Percentiles rank a stretch among this genome's conserved stretches.
These are phyloP conservation scores for Nowickia ferox DNA, from an alignment of 2,888 invertebrate genomes.

Conservation along the genomic window DNA sequence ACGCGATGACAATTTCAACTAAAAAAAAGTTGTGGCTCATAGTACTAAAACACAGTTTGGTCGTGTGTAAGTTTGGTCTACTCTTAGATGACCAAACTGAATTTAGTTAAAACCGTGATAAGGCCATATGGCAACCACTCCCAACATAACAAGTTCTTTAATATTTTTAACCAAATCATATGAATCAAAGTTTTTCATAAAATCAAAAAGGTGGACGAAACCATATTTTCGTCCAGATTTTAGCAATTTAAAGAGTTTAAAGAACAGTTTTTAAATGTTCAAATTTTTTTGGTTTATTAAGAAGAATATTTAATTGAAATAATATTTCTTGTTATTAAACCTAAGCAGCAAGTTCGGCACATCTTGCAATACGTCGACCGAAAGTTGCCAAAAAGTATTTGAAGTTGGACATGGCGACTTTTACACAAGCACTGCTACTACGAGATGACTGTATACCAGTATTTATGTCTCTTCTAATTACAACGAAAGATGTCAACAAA, in stretches of 20 bases:
- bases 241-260: neutral
- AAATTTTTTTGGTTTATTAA: neutral
- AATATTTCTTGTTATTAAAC: neutral
- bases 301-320: neutral
- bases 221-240: too few species aligned
- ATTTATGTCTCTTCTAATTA: neutral
- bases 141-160: too few species aligned
- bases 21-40: too few species aligned
- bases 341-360: conserved; percentile 9
- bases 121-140: too few species aligned
- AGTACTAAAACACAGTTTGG: too few species aligned
- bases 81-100: too few species aligned
- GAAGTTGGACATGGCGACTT: conserved; percentile 17
- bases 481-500: neutral
- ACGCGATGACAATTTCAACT: too few species aligned
- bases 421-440: conserved; percentile 13
- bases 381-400: conserved; percentile 20
- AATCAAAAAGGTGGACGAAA: too few species aligned
- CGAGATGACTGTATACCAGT: neutral
- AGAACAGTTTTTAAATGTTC: neutral
- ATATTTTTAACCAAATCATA: too few species aligned
- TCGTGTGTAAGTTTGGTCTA: too few species aligned
- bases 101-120: too few species aligned
- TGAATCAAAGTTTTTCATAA: too few species aligned
- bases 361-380: neutral